These are phyloP conservation scores for Trichopria drosophilae DNA, from an alignment of 2,888 invertebrate genomes.

Conservation along the genomic window DNA sequence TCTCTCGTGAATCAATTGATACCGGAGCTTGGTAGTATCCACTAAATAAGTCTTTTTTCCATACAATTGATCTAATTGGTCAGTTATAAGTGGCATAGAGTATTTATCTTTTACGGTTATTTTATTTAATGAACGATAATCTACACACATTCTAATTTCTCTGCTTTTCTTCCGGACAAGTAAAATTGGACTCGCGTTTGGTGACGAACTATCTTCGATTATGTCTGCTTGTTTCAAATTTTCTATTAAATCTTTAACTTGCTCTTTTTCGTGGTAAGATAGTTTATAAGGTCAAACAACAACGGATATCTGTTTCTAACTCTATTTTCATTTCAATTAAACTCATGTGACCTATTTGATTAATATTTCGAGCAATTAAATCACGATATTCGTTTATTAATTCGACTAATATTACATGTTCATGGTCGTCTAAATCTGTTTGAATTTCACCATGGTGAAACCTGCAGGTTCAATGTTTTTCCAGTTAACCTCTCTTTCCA, in stretches of 20 bases:
- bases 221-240: slow-evolving; percentile 12
- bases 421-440: not conserved
- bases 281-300: slow-evolving; percentile 40
- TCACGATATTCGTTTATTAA: too few relatives aligned
- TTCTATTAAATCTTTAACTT: slow-evolving; percentile 24
- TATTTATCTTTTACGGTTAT: slow-evolving; percentile 44
- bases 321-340: slow-evolving; percentile 37
- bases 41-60: slow-evolving; percentile 42
- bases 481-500: too few relatives aligned
- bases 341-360: slow-evolving; percentile 31
- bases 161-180: slow-evolving; percentile 36
- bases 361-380: slow-evolving; percentile 4
- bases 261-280: slow-evolving; percentile 33
- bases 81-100: slow-evolving; percentile 41
- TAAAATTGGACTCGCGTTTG: slow-evolving; percentile 32
- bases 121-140: slow-evolving; percentile 43
- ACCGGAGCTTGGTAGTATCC: slow-evolving; percentile 49
- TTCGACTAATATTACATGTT: not conserved
- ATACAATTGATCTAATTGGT: slow-evolving; percentile 41
- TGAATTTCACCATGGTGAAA: too few relatives aligned
- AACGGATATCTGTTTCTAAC: slow-evolving; percentile 34
- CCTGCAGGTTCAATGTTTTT: too few relatives aligned
- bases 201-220: slow-evolving; percentile 32
- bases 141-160: slow-evolving; percentile 37
- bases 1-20: slow-evolving; percentile 26